These are phyloP conservation scores for Drosophila bipectinata DNA, from an alignment of 1,140 invertebrate genomes.

Conservation along the genomic window DNA sequence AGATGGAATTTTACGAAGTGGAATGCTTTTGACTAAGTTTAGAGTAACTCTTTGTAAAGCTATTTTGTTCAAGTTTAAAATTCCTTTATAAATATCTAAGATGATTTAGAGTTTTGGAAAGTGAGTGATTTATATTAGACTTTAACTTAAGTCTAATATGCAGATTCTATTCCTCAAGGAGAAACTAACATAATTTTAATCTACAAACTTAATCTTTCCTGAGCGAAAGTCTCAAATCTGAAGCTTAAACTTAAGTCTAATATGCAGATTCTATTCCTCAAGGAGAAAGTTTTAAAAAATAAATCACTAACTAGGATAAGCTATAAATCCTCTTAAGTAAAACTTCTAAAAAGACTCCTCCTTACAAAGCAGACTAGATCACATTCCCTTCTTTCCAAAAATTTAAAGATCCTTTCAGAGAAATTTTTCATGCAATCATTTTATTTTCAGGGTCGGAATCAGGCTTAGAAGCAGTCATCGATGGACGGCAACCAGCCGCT, in stretches of 20 bases:
- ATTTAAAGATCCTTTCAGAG: too few species aligned
- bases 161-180: too few species aligned
- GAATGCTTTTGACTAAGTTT: background rate
- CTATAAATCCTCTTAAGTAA: background rate
- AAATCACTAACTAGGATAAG: background rate
- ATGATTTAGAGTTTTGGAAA: too few species aligned
- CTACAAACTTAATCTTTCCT: background rate
- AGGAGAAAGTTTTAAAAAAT: background rate
- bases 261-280: background rate
- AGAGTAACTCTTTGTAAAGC: background rate
- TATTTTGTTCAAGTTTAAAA: background rate
- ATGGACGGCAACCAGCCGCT: constrained; percentile 60
- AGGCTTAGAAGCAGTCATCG: constrained; percentile 54
- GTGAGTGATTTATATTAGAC: too few species aligned
- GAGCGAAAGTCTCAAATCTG: background rate
- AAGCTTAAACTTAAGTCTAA: background rate
- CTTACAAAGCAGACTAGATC: too few species aligned
- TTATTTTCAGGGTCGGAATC: constrained; percentile 9
- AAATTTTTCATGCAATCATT: constrained; percentile 4
- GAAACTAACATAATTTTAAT: too few species aligned
- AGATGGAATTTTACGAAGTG: background rate
- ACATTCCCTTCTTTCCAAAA: too few species aligned
- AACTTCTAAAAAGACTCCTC: background rate
- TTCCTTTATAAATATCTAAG: background rate
- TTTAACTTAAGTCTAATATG: too few species aligned